Evolutionary conservation across 2,797 vertebrate species (phyloP).

Genomic region (Gallinago nigripennis): DNA sequence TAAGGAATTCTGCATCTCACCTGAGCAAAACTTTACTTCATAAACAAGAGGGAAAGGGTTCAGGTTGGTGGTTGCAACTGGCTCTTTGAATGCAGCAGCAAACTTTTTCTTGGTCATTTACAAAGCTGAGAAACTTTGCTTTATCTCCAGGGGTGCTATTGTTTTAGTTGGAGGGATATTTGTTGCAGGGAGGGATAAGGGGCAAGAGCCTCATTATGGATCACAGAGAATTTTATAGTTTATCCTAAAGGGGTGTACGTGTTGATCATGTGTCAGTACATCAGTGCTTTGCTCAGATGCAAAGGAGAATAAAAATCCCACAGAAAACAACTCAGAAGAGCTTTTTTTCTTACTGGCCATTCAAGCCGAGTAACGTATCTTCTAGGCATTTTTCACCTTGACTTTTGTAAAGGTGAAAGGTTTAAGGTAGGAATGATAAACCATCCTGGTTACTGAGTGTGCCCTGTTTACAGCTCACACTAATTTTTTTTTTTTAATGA

Average conservation of each 20-base stretch:
- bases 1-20: background rate
- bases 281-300: fast-evolving
- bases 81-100: background rate
- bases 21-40: background rate
- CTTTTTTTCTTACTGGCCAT: background rate
- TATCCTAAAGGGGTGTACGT: background rate
- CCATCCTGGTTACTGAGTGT: background rate
- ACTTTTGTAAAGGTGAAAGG: fast-evolving
- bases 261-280: background rate
- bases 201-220: background rate
- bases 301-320: background rate
- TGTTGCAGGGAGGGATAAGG: background rate
- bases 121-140: background rate
- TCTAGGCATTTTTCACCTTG: background rate
- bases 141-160: background rate
- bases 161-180: background rate
- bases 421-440: background rate
- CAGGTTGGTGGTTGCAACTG: background rate
- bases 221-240: background rate
- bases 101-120: background rate
- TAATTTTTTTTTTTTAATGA: background rate
- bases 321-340: background rate
- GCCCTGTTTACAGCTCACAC: background rate
- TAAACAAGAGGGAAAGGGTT: background rate
- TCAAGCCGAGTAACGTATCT: background rate